A percentile compares a stretch with the other conserved stretches of the same genome.
These are phyloP conservation scores for Lysiphlebus fabarum DNA, from an alignment of 1,140 invertebrate species.

Conservation along the genomic window DNA sequence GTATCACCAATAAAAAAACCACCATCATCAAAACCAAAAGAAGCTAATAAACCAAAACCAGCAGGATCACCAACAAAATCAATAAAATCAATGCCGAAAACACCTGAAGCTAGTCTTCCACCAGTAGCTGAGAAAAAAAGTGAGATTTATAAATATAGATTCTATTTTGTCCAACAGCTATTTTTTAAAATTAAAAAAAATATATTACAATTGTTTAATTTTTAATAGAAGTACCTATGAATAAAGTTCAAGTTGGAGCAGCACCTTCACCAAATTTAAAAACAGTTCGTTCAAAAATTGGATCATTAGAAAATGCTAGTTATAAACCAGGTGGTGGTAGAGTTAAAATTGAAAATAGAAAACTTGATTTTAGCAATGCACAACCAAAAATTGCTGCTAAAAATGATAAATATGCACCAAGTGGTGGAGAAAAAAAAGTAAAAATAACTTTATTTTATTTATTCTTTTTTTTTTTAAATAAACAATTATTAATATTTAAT, in stretches of 20 bases:
- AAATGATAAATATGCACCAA: conserved; percentile 84
- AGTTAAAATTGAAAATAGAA: conserved; percentile 85
- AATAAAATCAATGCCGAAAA: conserved; percentile 60
- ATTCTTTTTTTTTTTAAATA: conserved; percentile 10
- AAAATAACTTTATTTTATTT: not conserved
- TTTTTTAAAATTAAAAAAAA: not conserved
- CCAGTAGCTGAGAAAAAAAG: conserved; percentile 71
- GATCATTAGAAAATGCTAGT: conserved; percentile 86
- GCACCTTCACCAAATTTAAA: conserved; percentile 89
- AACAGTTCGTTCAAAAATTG: conserved; percentile 89
- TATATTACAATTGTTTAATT: not conserved
- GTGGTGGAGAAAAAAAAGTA: conserved; percentile 91
- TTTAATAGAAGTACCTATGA: conserved; percentile 79
- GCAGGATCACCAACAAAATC: conserved; percentile 61
- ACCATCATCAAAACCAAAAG: conserved; percentile 49
- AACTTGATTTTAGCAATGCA: conserved; percentile 79
- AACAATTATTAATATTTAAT: not conserved
- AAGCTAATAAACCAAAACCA: conserved; percentile 52
- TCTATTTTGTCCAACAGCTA: too few species aligned
- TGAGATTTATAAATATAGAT: conserved; percentile 40
- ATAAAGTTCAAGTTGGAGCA: conserved; percentile 86
- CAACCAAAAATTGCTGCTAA: conserved; percentile 83
- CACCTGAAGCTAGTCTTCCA: conserved; percentile 60
- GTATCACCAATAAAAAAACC: conserved; percentile 64
- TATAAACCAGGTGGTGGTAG: conserved; percentile 91